Evolutionary conservation across 2,113 vertebrate genomes (phyloP).

Genomic region (Melanerpes formicivorus): DNA sequence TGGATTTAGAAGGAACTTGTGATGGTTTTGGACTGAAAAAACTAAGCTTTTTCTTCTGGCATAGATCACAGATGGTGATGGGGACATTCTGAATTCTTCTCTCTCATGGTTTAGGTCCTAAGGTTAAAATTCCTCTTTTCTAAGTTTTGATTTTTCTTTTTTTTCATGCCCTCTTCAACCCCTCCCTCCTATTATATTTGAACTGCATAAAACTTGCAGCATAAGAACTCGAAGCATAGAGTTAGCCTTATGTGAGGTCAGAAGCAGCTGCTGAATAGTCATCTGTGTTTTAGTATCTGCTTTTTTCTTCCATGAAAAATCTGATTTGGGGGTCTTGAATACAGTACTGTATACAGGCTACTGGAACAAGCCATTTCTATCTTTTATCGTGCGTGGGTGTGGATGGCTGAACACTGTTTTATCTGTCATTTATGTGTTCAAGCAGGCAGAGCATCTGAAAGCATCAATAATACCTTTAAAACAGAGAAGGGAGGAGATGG

Average conservation of each 20-base stretch:
- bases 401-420: constrained; percentile 10
- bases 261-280: constrained; percentile 45
- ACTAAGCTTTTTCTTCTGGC: neutral
- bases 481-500: neutral
- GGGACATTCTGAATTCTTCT: neutral
- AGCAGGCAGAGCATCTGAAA: neutral
- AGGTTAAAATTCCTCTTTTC: constrained; percentile 20
- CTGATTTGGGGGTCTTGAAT: constrained; percentile 48
- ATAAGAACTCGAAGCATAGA: neutral
- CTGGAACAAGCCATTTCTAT: constrained; percentile 46
- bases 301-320: constrained; percentile 31
- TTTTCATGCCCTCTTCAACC: neutral
- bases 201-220: neutral
- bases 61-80: neutral
- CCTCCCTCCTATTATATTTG: neutral
- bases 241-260: neutral
- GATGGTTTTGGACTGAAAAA: neutral
- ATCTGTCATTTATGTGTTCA: neutral
- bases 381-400: neutral
- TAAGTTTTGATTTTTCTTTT: constrained; percentile 29
- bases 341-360: constrained; percentile 21
- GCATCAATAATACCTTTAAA: neutral
- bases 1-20: neutral
- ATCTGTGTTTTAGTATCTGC: constrained; percentile 38
- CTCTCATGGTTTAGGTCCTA: neutral